Base-by-base conservation (phyloP, 1,140 invertebrate species). In the Brachionus sp. region DNA sequence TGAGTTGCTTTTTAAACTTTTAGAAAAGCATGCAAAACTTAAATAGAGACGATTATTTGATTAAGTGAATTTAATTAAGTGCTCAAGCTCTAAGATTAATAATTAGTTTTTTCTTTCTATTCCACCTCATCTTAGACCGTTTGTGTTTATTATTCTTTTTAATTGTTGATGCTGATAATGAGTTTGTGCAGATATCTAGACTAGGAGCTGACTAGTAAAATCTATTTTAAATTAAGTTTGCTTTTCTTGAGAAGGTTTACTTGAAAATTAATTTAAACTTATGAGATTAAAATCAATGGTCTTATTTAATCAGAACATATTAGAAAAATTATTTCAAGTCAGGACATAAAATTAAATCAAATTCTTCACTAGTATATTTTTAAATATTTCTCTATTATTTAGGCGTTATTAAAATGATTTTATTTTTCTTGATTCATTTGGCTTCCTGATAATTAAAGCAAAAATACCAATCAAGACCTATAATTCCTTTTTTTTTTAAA, bases 101-200 rank as follows among this genome's bases (percentile, higher is more conserved):
- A 57, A 57, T 57, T 57, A 57, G 50, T 57, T 57, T 57, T 16
- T 57, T n/a, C 50, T 19, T 57, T 57, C 10, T 50, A 13, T 50
- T 50, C 50, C 50, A 57, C 50, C 50, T 57, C 50, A 19, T 9
- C 50, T 57, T 19, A 57, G 9, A 57, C 50, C 16, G 50, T 23
- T 57, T 57, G 50, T 57, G 50, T 57, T 57, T 57, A 57, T 57
- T 57, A 57, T 57, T 57, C 19, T 57, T 23, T 57, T 57, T 19
- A 57, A 57, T 57, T 57, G 50, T 57, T 57, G 50, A 57, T 57
- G 50, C 50, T 57, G 50, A 57, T 57, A 57, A 57, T 57, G 50
- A 57, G 50, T 57, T 57, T 57, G 50, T 23, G 50, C 50, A 57
- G 50, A 57, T 19, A 57, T 57, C 50, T 57, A 19, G 50, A 19